Base-by-base conservation (phyloP, 2,113 vertebrate genomes). In the Chamaetylas fuelleborni region DNA sequence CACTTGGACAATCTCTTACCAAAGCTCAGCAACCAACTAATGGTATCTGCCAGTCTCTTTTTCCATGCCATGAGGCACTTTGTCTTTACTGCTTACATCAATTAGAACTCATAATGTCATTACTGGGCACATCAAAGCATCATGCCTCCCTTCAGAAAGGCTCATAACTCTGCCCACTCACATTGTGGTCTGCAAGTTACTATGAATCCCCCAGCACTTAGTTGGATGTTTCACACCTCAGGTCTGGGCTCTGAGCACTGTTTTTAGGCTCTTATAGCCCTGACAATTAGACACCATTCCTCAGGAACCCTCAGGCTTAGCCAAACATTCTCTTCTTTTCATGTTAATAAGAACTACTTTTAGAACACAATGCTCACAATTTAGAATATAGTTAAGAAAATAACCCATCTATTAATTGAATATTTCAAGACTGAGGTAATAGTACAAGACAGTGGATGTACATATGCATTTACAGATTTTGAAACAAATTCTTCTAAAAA, bases 1-100 rank as follows among this genome's bases (percentile, higher is more conserved):
- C 92, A 81, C 74, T 94, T 96, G 95, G 94, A 96, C 92, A 96
- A 87, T 65, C 72, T 92, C 88, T 91, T 78, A 92, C 40, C 57
- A 42, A 90, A 81, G 95, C 72, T 74, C 64, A 92, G 78, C 51
- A 82, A 69, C 84, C 2, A 48, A 69, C 62, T 43, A 83, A 48
- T 81, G 18, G 50, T 90, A 90, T 56, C 81, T 91, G 92, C 71
- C 84, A 87, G 56, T 81, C 86, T 86, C 54, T 92, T 91, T 96
- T 97, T 96, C 97, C 96, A 86, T 50, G 88, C 90, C 74, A 90
- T 53, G 65, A 96, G 88, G 88, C 93, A 90, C 71, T 78, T 31
- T 92, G 78, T 95, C 71, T 88, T 88, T 86, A 84, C 80, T 89
- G 88, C 88, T 95, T 91, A 90, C 91, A 93, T 94, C 93, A 95